These are phyloP conservation scores for Tubulanus polymorphus DNA, from an alignment of 2,888 invertebrate species.

Conservation along the genomic window DNA sequence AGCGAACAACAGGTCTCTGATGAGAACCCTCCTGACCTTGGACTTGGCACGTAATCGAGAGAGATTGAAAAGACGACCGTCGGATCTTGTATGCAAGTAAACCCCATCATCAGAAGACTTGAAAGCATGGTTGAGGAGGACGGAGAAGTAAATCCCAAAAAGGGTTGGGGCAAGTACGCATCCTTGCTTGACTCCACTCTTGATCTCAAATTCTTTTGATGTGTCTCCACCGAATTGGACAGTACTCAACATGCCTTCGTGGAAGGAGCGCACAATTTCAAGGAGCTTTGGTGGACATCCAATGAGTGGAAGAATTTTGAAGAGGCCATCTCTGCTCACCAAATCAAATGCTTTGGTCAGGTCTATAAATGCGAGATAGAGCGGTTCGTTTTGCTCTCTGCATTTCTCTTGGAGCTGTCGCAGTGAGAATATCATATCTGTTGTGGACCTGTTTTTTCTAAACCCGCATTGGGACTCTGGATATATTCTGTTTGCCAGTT, in stretches of 20 bases:
- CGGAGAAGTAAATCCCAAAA: constrained; percentile 7
- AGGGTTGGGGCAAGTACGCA: no score
- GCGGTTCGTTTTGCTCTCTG: constrained; percentile 13
- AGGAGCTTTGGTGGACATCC: constrained; percentile 15
- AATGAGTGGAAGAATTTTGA: constrained; percentile 12
- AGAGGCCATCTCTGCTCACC: constrained; percentile 15
- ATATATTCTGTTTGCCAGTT: constrained; percentile 16
- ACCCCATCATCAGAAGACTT: constrained; percentile 4
- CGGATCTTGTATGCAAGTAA: no score
- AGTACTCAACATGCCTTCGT: constrained; percentile 16
- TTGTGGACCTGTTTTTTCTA: constrained; percentile 2
- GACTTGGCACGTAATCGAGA: constrained; percentile 5
- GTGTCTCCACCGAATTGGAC: constrained; percentile 7
- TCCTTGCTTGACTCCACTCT: constrained; percentile 9
- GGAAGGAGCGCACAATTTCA: constrained; percentile 13
- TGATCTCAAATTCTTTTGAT: constrained; percentile 6
- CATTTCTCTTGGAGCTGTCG: constrained; percentile 12
- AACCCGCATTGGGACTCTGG: constrained; percentile 23
- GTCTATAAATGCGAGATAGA: constrained; percentile 19
- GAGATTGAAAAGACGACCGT: no score
- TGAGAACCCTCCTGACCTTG: constrained; percentile 3
- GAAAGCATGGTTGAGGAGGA: constrained; percentile 10
- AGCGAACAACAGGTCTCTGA: constrained; percentile 14
- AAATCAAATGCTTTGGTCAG: constrained; percentile 16
- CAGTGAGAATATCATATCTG: constrained; percentile 18